Evolutionary conservation across 2,113 vertebrate genomes (phyloP), one percentile per base, ranked within the genome.

Genomic region (Dryoscopus gambensis): DNA sequence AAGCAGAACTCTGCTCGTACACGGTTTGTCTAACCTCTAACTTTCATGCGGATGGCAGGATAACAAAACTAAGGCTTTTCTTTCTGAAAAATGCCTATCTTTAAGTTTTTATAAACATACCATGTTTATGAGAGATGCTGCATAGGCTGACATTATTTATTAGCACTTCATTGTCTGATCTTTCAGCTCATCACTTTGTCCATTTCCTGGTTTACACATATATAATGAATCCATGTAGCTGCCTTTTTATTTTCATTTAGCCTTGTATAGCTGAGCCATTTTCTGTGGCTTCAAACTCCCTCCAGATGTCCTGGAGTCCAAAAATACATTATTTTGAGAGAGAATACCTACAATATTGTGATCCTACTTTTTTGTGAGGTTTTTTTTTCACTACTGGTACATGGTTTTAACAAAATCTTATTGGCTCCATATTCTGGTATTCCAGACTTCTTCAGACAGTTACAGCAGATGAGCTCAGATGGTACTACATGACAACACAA

Each of bases 401-500:
- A 23, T 30, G 88, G 42, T 68, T 94, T 68, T 77, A 65, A 37
- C 52, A 57, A 47, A 57, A 47, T 74, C 56, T 63, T 49, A 70
- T 6, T 69, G 50, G 33, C 23, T 93, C n/a, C 30, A 28, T 62
- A 56, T 68, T 80, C 62, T 30, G 37, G 40, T 92, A 64, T 42
- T 90, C 78, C 91, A 95, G 93, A 84, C 60, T 81, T 37, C 70
- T 90, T 80, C 92, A 91, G 91, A 87, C 44, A 91, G 53, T 52
- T 81, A 79, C n/a, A 80, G 62, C 0, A 2, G 53, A 67, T 74
- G 70, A 94, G 62, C 67, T 94, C 87, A 94, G 78, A 80, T 64
- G 68, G 27, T 33, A 71, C 68, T 30, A 25, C 28, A 46, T 44
- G 76, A 86, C 52, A 93, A 91, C 37, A 52, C 11, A 63, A 70